phyloP scores from a whole-genome alignment of 2,113 vertebrate species.

The Nipponia nippon region DNA sequence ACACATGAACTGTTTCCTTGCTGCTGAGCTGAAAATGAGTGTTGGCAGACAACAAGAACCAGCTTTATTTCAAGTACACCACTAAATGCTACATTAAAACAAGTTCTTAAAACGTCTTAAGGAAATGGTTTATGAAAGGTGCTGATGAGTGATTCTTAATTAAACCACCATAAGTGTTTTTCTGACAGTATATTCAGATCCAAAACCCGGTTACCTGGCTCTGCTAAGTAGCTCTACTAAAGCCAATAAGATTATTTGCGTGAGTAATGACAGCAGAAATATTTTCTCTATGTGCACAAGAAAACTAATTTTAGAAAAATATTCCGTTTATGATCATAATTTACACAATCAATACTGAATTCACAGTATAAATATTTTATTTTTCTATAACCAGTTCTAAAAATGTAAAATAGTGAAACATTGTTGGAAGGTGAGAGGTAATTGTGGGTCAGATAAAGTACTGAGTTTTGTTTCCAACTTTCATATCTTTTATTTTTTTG shows the following conservation, averaged over 20 bases:
- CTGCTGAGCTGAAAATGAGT: slow-evolving; percentile 26
- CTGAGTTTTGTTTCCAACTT: neutral
- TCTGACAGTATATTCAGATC: neutral
- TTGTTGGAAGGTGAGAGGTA: neutral
- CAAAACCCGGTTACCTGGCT: neutral
- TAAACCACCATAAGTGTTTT: neutral
- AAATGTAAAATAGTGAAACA: too few relatives aligned
- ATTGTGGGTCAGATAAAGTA: neutral
- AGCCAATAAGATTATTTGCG: neutral
- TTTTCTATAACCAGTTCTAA: neutral
- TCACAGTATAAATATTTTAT: neutral
- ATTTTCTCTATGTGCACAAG: neutral
- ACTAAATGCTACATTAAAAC: neutral
- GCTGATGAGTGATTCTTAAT: neutral
- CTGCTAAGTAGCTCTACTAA: neutral
- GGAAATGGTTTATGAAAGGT: neutral
- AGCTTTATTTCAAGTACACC: neutral
- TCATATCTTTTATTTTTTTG: neutral
- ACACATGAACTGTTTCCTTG: neutral
- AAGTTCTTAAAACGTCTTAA: neutral
- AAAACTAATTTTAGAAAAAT: neutral
- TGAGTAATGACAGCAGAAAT: neutral
- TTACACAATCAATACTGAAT: neutral
- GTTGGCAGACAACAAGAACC: neutral
- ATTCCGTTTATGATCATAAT: neutral